Base-by-base conservation (phyloP, 92 coral and sea anemone genomes). In the Umimayanthus kanabou region DNA sequence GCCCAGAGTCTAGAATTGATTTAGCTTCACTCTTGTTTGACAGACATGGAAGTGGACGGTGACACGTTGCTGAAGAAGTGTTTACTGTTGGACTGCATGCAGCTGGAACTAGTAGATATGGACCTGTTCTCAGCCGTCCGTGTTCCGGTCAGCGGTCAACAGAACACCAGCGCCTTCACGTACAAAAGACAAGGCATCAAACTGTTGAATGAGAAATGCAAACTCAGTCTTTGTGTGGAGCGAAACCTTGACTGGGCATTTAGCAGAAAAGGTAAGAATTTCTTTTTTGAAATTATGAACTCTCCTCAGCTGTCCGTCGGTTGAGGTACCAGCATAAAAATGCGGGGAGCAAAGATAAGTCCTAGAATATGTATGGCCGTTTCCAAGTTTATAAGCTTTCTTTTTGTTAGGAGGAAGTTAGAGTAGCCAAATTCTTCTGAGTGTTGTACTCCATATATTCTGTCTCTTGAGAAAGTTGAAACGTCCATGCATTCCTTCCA, bases 191-290 rank as follows among this genome's bases (percentile, higher is more conserved):
- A 95, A 96, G 99, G 99, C 2, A 89, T 93, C 30, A 94, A 95
- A 78, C 78, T 97, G 81, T 77, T 97, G 58, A 94, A 97, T 61
- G 96, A 95, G 77, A 97, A 96, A 30, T 97, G 99, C 85, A 92
- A 90, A 84, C 94, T 97, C 26, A 94, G 88, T 85, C 88, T 97
- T 23, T 92, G 93, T 77, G 93, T 97, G 28, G 98, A 95, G 74
- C 95, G 99, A 25, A 97, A 97, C 91, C 91, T 97, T 85, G 99
- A 97, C 88, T 94, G 99, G 99, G 96, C 99, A 29, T 83, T 93
- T 53, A 97, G 96, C 87, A 93, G 98, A 82, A 95, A 98, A 57
- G 98, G 98, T 96, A 88, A 22, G 88, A 69, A 71, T 10, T 37
- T 3, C 8, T 29, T 64, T 16, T 33, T 7, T 14, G 37, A 45